Conservation (phyloP, 1,140 invertebrate genomes). For the Asobara japonica region DNA sequence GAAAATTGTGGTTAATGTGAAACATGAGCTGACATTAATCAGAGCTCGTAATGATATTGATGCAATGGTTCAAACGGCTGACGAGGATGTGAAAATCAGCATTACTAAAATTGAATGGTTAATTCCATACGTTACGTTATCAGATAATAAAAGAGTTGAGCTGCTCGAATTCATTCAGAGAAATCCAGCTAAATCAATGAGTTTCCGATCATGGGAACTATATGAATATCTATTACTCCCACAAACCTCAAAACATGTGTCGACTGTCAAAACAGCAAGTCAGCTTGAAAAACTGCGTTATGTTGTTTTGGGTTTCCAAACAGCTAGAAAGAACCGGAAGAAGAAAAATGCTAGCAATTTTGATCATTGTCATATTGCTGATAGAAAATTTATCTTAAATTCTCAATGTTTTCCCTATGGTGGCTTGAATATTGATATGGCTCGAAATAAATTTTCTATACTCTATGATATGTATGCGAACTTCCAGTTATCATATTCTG, state of each 20-base stretch:
- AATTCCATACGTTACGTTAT: background rate
- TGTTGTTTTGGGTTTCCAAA: conserved; percentile 28
- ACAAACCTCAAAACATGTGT: conserved; percentile 40
- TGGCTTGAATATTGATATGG: too few species aligned
- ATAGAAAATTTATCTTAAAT: conserved; percentile 30
- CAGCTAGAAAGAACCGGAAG: conserved; percentile 15
- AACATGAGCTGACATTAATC: conserved; percentile 39
- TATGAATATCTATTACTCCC: conserved; percentile 49
- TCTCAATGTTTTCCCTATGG: conserved; percentile 28
- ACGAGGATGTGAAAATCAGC: background rate
- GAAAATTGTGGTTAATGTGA: conserved; percentile 39
- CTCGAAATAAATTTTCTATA: too few species aligned
- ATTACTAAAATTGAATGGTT: conserved; percentile 20
- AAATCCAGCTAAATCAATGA: conserved; percentile 36
- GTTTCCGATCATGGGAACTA: conserved; percentile 49
- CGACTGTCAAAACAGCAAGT: conserved; percentile 29
- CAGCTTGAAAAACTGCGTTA: conserved; percentile 18
- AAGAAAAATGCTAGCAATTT: conserved; percentile 4
- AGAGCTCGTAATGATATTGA: background rate
- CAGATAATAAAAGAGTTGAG: background rate
- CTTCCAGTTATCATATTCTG: too few species aligned
- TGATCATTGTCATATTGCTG: conserved; percentile 18
- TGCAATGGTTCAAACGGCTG: background rate
- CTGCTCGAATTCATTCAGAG: conserved; percentile 16
- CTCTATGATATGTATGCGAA: too few species aligned